Conservation (phyloP, 37 sponge, comb jelly and placozoan genomes). For the Eunapius fragilis region DNA sequence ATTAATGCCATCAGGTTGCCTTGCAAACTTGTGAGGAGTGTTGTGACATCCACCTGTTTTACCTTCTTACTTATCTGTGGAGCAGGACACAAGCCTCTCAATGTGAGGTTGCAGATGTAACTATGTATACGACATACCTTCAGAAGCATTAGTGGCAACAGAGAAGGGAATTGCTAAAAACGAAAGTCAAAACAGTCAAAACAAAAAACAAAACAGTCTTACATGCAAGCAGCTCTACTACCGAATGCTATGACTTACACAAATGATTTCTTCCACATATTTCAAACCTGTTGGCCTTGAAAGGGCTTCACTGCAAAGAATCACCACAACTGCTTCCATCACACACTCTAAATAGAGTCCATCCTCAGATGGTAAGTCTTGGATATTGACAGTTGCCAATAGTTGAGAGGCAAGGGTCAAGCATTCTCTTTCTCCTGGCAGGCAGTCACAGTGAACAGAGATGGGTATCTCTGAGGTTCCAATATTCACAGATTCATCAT, state of each 20-base stretch:
- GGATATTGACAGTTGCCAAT: background rate
- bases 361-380: background rate
- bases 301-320: background rate
- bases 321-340: background rate
- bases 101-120: background rate
- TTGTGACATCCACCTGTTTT: no score
- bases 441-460: background rate
- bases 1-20: no score
- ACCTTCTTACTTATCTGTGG: no score
- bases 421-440: background rate
- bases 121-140: slow-evolving; percentile 17
- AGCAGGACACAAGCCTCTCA: background rate
- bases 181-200: no score
- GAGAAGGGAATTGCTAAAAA: background rate
- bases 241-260: slow-evolving; percentile 5
- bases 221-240: background rate
- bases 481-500: slow-evolving; percentile 6
- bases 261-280: slow-evolving; percentile 4
- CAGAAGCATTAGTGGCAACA: slow-evolving; percentile 16
- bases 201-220: no score
- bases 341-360: slow-evolving; percentile 11
- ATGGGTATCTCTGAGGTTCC: slow-evolving; percentile 2
- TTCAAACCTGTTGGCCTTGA: background rate
- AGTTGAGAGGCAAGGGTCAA: slow-evolving; percentile 1
- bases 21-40: no score